Base-by-base conservation (phyloP, 2,888 invertebrate species). In the Dione juno region DNA sequence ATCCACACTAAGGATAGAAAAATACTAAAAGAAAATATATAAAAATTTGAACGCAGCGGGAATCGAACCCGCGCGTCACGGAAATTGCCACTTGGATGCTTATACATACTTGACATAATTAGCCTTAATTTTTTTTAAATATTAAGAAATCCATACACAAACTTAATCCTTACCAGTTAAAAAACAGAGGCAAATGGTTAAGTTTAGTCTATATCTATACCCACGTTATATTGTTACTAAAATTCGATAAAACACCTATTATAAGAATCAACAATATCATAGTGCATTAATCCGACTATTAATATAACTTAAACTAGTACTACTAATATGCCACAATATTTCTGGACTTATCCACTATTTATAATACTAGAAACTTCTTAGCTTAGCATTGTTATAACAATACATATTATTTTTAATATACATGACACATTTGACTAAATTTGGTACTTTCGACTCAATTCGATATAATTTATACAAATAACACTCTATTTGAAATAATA, bases 251-350 rank as follows among this genome's bases (percentile, higher is more conserved):
- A 64, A 71, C 71, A 71, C 63, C 72, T 74, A 74, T 67, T 43
- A 50, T 67, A 64, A 63, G 68, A 69, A 66, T 69, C 78, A 83
- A 80, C 83, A 81, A 78, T 79, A 81, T 81, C 77, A 75, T 76
- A 73, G 81, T 81, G 82, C 79, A 67, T 70, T 52, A 73, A 71
- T 72, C 48, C 19, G 63, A 63, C n/a, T 63, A 53, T 28, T 28
- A 28, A 28, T 28, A 3, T 78, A 78, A 73, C 59, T 69, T 72
- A 78, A 76, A 73, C 71, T 57, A 65, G 69, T 72, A 73, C 71
- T 57, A 65, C 70, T 72, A 64, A 50, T 35, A 58, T 77, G 61
- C 54, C 67, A 67, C 40, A 40, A 52, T 59, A 59, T 52, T 43
- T 52, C 35, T 59, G 35, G 41, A 66, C 40, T 57, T 57, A 70